A percentile compares a stretch with the other conserved stretches of the same genome.
Conservation (phyloP, 2,797 vertebrate species). For the Avahi laniger region DNA sequence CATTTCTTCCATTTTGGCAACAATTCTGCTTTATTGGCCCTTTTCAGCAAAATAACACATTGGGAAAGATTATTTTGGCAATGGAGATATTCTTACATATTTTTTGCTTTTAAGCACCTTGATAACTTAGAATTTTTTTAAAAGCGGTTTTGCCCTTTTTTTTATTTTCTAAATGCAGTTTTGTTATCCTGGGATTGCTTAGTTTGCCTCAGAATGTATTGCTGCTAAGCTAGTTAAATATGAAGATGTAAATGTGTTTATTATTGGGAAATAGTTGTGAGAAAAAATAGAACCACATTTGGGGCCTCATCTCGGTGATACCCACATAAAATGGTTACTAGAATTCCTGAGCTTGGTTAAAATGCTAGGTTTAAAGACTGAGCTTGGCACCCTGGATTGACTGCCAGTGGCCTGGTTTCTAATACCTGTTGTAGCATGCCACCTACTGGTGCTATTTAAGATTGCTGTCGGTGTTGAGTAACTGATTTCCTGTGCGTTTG, state of each 20-base stretch:
- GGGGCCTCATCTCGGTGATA: not conserved
- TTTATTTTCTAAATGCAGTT: not conserved
- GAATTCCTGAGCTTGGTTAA: slow-evolving; percentile 50
- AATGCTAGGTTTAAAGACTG: slow-evolving; percentile 50
- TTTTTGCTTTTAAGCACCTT: slow-evolving; percentile 25
- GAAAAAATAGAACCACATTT: not conserved
- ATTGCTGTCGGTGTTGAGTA: not conserved
- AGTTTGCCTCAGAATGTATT: not conserved
- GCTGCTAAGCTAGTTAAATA: not conserved
- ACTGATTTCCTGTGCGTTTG: not conserved
- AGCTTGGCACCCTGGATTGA: not conserved
- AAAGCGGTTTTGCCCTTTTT: not conserved
- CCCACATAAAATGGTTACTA: slow-evolving; percentile 37
- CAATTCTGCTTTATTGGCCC: not conserved
- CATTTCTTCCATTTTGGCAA: not conserved
- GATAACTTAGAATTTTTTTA: not conserved
- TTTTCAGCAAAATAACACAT: not conserved
- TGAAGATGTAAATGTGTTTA: slow-evolving; percentile 23
- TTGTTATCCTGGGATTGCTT: slow-evolving; percentile 1
- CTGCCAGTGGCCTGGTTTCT: fast-evolving
- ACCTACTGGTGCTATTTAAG: slow-evolving; percentile 53
- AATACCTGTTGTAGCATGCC: slow-evolving; percentile 57
- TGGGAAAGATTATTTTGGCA: not conserved
- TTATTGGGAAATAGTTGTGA: slow-evolving; percentile 40
- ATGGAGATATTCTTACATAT: not conserved